Percentiles rank a stretch among this genome's conserved stretches.
Conservation (phyloP, 2,888 invertebrate genomes). For the Lasioglossum zephyrum region DNA sequence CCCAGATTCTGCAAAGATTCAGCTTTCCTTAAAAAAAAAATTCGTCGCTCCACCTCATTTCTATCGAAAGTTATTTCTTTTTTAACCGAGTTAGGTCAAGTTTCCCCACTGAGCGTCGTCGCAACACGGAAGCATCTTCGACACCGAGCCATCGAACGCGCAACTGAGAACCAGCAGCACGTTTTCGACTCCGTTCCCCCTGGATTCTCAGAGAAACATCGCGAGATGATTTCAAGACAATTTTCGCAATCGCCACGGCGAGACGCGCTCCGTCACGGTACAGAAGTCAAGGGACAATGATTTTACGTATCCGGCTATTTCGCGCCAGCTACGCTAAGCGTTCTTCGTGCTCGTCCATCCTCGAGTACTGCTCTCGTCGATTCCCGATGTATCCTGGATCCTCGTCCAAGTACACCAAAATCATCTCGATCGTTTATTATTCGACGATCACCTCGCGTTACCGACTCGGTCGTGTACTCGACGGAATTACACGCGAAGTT, state of each 20-base stretch:
- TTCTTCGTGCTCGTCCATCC: slow-evolving; percentile 9
- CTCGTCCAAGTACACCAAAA: not conserved
- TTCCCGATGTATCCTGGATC: not conserved
- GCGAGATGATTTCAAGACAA: slow-evolving; percentile 37
- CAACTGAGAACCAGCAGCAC: not conserved
- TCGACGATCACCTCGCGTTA: not conserved
- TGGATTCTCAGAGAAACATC: slow-evolving; percentile 19
- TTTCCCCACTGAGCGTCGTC: no score
- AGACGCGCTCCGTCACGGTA: slow-evolving; percentile 44
- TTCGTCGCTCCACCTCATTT: no score
- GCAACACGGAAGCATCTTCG: not conserved
- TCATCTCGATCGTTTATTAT: not conserved
- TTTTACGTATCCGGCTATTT: slow-evolving; percentile 57
- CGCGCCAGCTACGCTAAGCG: not conserved
- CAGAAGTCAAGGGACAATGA: slow-evolving; percentile 34
- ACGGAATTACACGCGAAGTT: not conserved
- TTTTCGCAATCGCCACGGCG: slow-evolving; percentile 37
- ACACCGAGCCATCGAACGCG: not conserved
- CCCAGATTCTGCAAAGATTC: no score
- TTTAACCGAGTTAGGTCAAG: no score
- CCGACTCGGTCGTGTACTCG: not conserved
- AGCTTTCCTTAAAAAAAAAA: no score
- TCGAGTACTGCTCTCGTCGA: not conserved
- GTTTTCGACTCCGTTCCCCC: not conserved
- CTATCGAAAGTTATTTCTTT: no score